Percentiles rank a stretch among this genome's conserved stretches.
These are phyloP conservation scores for Xestobium rufovillosum DNA, from an alignment of 2,888 invertebrate genomes.

Conservation along the genomic window DNA sequence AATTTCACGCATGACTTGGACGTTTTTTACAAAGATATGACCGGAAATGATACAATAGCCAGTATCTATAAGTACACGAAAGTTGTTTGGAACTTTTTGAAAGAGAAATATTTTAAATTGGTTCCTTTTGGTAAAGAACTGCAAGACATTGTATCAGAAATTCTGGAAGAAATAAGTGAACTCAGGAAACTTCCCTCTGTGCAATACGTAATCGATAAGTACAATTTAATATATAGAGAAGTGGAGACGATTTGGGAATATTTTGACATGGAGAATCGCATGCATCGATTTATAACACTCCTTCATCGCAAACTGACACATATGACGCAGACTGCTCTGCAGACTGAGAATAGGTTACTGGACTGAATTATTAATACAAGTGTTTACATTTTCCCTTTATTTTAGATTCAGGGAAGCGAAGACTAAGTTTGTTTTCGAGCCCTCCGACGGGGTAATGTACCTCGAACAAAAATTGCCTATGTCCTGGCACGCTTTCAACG, in stretches of 20 bases:
- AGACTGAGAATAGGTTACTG: conserved; percentile 67
- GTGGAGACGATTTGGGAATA: conserved; percentile 69
- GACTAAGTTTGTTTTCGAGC: conserved; percentile 80
- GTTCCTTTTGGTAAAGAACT: conserved; percentile 64
- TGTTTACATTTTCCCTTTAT: conserved; percentile 16
- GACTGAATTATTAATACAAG: conserved; percentile 7
- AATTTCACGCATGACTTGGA: conserved; percentile 77
- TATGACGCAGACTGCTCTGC: conserved; percentile 67
- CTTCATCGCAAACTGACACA: conserved; percentile 65
- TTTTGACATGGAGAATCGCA: conserved; percentile 61
- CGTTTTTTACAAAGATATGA: conserved; percentile 68
- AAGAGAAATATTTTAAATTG: conserved; percentile 58
- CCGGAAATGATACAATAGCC: conserved; percentile 67
- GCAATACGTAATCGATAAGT: conserved; percentile 49
- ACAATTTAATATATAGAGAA: conserved; percentile 54
- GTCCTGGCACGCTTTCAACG: conserved; percentile 87
- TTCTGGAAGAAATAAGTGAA: conserved; percentile 53
- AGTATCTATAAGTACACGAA: conserved; percentile 70
- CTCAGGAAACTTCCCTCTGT: conserved; percentile 55
- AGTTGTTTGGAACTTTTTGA: conserved; percentile 58
- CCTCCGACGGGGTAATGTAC: conserved; percentile 65
- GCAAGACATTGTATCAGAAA: conserved; percentile 55
- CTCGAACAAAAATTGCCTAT: conserved; percentile 83
- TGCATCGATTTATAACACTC: conserved; percentile 57
- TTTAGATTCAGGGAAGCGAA: conserved; percentile 71